Base-by-base conservation (phyloP, 2,797 vertebrate species). In the Propithecus perrieri region DNA sequence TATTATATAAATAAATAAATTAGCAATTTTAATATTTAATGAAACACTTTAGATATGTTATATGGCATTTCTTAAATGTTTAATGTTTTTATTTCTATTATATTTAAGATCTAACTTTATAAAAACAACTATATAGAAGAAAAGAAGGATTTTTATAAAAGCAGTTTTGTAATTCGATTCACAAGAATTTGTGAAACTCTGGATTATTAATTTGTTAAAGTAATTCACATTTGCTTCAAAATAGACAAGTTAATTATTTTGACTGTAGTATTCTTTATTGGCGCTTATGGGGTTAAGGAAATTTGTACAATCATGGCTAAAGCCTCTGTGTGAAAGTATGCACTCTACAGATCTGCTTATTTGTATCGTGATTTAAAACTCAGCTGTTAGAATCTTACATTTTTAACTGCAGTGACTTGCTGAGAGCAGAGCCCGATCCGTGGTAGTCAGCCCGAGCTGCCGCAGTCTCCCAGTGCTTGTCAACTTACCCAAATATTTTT, bases 21-120 rank as follows among this genome's bases (percentile, higher is more conserved):
- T 88, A 28, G 17, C 43, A 85, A n/a, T 88, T 97, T 94, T 96
- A 67, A 89, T 94, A 43, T 67, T 67, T 89, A 80, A 78, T 63
- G 93, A 84, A 85, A 63, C 46, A 26, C 76, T 81, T 92, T 50
- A 38, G 17, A 76, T 38, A 67, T 61, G 85, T 93, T 83, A 26
- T 24, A 33, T 79, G 79, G 46, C 30, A 67, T 78, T 94, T 91
- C 35, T 87, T 41, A 85, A 95, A 57, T 91, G 71, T 67, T 76
- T 89, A 85, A 24, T 75, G 2, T 65, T 85, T 93, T 92, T 59
- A 57, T 35, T 92, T 91, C 24, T 81, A 28, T 94, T 94, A 4
- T 69, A 85, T 85, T 91, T 89, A 86, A 53, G 48, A 83, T 59
- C 24, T 78, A 76, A 69, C 18, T 55, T 78, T 65, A 50, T 90